Evolutionary conservation across 2,888 invertebrate species (phyloP).

Genomic region (Aethes cnicana): DNA sequence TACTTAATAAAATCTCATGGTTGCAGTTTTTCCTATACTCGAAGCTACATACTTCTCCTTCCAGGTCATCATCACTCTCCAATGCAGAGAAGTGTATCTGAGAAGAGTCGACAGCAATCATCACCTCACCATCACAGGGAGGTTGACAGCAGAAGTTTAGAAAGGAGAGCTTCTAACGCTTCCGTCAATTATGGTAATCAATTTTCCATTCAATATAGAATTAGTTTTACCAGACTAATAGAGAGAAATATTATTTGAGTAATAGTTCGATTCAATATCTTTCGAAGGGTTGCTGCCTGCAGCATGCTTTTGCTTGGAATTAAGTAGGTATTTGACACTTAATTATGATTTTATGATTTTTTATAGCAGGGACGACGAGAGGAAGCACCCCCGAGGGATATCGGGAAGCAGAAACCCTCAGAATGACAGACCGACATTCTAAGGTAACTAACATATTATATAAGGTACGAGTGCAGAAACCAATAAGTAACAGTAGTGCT

Average conservation of each 20-base stretch:
- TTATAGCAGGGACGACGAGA: conserved; percentile 59
- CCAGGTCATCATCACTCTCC: conserved; percentile 75
- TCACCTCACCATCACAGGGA: conserved; percentile 78
- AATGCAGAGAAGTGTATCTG: conserved; percentile 85
- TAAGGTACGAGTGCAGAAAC: no score
- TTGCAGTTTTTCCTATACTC: no score
- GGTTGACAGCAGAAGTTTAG: conserved; percentile 63
- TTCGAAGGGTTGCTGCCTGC: no score
- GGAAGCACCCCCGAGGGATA: conserved; percentile 74
- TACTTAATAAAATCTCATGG: no score
- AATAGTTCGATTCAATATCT: no score
- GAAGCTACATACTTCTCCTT: no score
- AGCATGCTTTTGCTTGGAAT: no score
- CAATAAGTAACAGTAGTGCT: no score
- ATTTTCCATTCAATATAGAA: not conserved
- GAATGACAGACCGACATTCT: conserved; percentile 65
- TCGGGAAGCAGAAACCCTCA: conserved; percentile 71
- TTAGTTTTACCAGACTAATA: no score
- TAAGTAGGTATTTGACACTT: not conserved
- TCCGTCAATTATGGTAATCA: conserved; percentile 69
- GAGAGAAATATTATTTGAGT: no score
- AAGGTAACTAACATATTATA: no score
- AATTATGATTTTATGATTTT: not conserved
- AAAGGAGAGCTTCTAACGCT: conserved; percentile 75
- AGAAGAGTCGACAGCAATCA: conserved; percentile 82